Percentiles rank a stretch among this genome's conserved stretches.
phyloP scores from a whole-genome alignment of 1,140 invertebrate genomes.

The Ceratina calcarata region DNA sequence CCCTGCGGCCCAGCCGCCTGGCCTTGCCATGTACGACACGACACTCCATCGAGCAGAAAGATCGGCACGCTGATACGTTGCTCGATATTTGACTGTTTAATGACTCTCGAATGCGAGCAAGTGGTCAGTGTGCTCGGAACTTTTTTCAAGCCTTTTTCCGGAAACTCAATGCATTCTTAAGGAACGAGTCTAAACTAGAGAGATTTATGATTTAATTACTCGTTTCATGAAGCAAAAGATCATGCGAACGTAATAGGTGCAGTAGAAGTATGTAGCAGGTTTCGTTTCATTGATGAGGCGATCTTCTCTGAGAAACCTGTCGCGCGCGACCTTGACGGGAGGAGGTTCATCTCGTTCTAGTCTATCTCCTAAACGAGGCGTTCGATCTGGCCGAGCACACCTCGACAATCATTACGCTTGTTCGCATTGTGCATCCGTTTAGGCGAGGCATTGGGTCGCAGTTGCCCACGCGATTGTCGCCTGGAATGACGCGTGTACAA shows the following conservation, averaged over 20 bases:
- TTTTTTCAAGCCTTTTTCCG: too few species aligned
- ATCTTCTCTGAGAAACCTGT: constrained; percentile 1
- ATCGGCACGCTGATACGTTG: background rate
- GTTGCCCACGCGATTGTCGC: constrained; percentile 72
- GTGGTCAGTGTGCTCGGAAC: background rate
- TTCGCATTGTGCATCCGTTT: constrained; percentile 70
- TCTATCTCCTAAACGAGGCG: background rate
- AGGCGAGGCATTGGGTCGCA: constrained; percentile 65
- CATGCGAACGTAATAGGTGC: too few species aligned
- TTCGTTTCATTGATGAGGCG: background rate
- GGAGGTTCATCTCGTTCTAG: constrained; percentile 30
- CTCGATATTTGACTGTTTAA: constrained; percentile 16
- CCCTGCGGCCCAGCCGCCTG: background rate
- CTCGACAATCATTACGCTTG: constrained; percentile 42
- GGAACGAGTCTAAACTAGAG: too few species aligned
- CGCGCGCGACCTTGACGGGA: constrained; percentile 49
- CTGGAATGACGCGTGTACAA: constrained; percentile 49
- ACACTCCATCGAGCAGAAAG: constrained; percentile 26
- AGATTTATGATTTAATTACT: too few species aligned
- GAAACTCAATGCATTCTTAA: too few species aligned
- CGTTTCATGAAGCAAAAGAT: too few species aligned
- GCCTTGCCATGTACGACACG: constrained; percentile 3
- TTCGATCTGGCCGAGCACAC: constrained; percentile 1
- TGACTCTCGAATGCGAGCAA: background rate
- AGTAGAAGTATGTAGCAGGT: background rate